Conservation (phyloP, 1,140 invertebrate genomes). For the Palaemon carinicauda region DNA sequence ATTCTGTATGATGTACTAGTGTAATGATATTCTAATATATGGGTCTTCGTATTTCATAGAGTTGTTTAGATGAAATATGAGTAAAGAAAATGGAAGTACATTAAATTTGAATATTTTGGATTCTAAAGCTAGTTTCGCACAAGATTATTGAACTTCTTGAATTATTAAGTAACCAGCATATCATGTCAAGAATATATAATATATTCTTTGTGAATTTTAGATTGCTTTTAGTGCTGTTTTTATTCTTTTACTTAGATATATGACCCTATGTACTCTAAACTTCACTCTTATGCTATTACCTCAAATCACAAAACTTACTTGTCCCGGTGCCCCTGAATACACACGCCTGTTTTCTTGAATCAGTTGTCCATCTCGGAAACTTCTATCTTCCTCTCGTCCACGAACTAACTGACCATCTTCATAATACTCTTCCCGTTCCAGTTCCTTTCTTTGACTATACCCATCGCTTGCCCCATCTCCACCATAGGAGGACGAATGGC, state of each 20-base stretch:
- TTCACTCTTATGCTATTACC: neutral
- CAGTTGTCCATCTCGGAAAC: conserved; percentile 26
- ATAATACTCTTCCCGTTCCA: conserved; percentile 22
- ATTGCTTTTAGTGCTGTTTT: too few relatives aligned
- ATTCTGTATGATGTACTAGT: too few relatives aligned
- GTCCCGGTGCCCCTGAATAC: neutral
- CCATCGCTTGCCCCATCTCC: neutral
- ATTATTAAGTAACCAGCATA: too few relatives aligned
- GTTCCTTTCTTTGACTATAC: conserved; percentile 13
- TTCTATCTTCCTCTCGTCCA: neutral
- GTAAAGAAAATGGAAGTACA: too few relatives aligned
- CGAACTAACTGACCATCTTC: conserved; percentile 34
- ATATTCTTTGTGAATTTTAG: too few relatives aligned
- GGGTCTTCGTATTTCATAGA: too few relatives aligned
- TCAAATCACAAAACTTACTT: neutral
- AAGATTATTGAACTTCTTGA: too few relatives aligned
- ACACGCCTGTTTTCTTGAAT: conserved; percentile 1
- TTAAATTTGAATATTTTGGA: too few relatives aligned
- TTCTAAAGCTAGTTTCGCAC: too few relatives aligned
- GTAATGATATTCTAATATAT: too few relatives aligned
- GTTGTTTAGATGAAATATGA: too few relatives aligned
- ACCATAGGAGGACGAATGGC: neutral
- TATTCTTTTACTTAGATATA: neutral
- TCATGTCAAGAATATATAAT: too few relatives aligned
- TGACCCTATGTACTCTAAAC: neutral